Base-by-base conservation (phyloP, 1,140 invertebrate species). In the Drosophila littoralis region DNA sequence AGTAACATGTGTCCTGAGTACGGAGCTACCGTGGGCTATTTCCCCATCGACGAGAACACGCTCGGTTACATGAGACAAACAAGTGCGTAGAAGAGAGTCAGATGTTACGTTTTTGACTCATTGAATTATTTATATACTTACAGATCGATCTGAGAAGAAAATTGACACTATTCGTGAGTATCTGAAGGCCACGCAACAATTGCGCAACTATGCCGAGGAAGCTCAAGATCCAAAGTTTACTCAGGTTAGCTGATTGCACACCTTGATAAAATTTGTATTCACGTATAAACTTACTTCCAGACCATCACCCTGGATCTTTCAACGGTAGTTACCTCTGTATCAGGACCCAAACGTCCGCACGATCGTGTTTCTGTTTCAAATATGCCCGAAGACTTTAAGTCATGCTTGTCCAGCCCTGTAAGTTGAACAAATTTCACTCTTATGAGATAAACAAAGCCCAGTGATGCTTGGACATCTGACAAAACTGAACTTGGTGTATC, bases 1-100 rank as follows among this genome's bases (percentile, higher is more conserved):
- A 98, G 95, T 38, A 99, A 99, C 93, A 99, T 99, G 98, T 99
- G 97, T 92, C 98, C 98, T 0, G 98, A 99, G 93, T 99, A 99
- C 92, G 97, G 99, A 22, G 98, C 98, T 7, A 99, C 98, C 1
- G 96, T 98, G 74, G 98, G 97, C 0, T 99, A 97, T 92, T 99
- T 99, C 93, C 97, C 99, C 2, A 96, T 99, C 1, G 99, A 99
- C 93, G 92, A 95, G 28, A 95, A 96, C 42, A 98, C 97, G 33
- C 93, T 99, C 17, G 92, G 93, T 33, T 99, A 99, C 91, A 94
- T 99, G 33, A 93, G 93, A 50, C 97, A 99, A 93, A 99, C 98
- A 71, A 97, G 98, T 98, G 92, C 93, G 83, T 68, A 7, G 0
- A 15, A 33, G 12, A 63, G 69, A 67, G 43, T 1, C 1, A 7